These are phyloP conservation scores for Hyles vespertilio DNA, from an alignment of 1,140 invertebrate species.

Conservation along the genomic window DNA sequence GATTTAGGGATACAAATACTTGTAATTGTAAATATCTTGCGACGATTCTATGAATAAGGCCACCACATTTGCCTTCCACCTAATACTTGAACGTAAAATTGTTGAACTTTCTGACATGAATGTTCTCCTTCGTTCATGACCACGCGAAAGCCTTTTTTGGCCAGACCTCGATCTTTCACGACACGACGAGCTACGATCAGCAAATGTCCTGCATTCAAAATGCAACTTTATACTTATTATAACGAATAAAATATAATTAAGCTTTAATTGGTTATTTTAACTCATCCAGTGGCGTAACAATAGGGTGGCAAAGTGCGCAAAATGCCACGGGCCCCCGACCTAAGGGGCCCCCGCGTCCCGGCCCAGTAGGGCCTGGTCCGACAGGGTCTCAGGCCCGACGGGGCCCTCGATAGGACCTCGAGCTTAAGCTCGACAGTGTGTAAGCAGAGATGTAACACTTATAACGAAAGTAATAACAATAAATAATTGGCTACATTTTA, in stretches of 20 bases:
- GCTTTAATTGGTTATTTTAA: background rate
- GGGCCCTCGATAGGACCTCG: no score
- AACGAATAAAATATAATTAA: background rate
- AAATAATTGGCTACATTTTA: no score
- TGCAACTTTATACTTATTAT: background rate
- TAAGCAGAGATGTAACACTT: no score
- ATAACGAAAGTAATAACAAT: no score
- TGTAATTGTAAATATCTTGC: background rate
- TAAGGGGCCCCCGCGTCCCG: no score
- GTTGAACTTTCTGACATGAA: conserved; percentile 92
- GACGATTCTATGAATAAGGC: conserved; percentile 74
- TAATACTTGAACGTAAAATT: conserved; percentile 92
- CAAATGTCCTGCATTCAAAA: conserved; percentile 77
- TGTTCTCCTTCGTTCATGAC: conserved; percentile 91
- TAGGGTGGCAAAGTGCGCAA: no score
- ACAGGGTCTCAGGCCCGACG: no score
- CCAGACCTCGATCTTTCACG: conserved; percentile 77
- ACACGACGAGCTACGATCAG: conserved; percentile 82
- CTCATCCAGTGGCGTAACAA: no score
- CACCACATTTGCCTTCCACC: conserved; percentile 94
- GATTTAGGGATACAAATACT: background rate
- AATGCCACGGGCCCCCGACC: no score
- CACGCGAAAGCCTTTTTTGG: conserved; percentile 77
- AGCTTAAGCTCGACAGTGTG: no score
- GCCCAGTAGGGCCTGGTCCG: no score